Evolutionary conservation across 2,888 invertebrate genomes (phyloP).

Genomic region (Nemurella pictetii): DNA sequence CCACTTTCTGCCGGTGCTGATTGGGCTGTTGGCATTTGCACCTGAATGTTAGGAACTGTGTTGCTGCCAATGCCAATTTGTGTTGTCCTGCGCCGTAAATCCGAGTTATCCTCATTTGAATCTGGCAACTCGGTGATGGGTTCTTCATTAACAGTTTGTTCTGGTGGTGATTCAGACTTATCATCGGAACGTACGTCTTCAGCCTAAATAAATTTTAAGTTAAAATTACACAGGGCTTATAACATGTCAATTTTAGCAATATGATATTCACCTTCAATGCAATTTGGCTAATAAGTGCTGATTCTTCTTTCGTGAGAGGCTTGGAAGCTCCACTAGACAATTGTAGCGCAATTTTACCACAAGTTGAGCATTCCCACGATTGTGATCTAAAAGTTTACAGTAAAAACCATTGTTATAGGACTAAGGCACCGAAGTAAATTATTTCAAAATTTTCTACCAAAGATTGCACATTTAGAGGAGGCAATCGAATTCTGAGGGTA

Average conservation of each 20-base stretch:
- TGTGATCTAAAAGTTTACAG: slow-evolving; percentile 55
- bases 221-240: not conserved
- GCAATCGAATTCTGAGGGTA: slow-evolving; percentile 37
- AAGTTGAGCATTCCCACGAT: slow-evolving; percentile 65
- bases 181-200: slow-evolving; percentile 45
- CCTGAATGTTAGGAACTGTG: not conserved
- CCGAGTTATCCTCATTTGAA: slow-evolving; percentile 33
- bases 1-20: slow-evolving; percentile 52
- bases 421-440: slow-evolving; percentile 41
- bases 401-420: slow-evolving; percentile 1
- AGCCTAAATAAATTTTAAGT: slow-evolving; percentile 47
- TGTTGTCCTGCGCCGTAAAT: slow-evolving; percentile 54
- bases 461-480: not conserved
- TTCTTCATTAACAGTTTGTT: not conserved
- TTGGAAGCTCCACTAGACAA: slow-evolving; percentile 40
- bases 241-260: not conserved
- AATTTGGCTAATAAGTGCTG: slow-evolving; percentile 57
- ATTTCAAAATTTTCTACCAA: slow-evolving; percentile 43
- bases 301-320: slow-evolving; percentile 58
- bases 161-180: slow-evolving; percentile 1
- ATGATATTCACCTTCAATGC: slow-evolving; percentile 54
- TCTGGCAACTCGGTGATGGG: not conserved
- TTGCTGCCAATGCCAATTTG: slow-evolving; percentile 51
- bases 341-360: slow-evolving; percentile 58
- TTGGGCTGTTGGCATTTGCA: slow-evolving; percentile 47